Evolutionary conservation across 2,888 invertebrate species (phyloP), one percentile per base, ranked within the genome.

Genomic region (Girardia tigrina): DNA sequence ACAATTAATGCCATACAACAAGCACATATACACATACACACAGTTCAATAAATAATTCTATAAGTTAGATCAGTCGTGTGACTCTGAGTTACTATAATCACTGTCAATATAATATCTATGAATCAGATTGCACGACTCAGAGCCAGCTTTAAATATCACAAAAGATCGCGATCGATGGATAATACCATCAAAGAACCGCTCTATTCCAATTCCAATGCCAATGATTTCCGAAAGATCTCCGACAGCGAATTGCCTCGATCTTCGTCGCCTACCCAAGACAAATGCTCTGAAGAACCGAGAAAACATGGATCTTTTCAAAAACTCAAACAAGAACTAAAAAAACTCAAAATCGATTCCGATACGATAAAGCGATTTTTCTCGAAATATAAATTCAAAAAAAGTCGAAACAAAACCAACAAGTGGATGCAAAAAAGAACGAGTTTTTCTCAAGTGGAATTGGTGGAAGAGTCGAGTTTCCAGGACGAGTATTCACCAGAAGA

Each of bases 121-220:
- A 56, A 56, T 56, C 56, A 56, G 56, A 56, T 56, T 56, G 56
- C 56, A 56, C 56, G 56, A 56, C 56, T 56, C n/a, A 56, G 56
- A 56, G 56, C 56, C n/a, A 56, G 56, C 23, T 56, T 56, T 56
- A 56, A 56, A 56, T 12, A 12, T 56, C 56, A 56, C 23, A 56
- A 56, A 56, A 56, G 56, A 56, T 56, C 56, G n/a, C 4, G 56
- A 8, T 56, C 56, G n/a, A 56, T 56, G 56, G 56, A 56, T 56
- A 56, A 56, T 56, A 20, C 56, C 23, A 56, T 56, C n/a, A 56
- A 56, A 23, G 56, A 56, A n/a, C 56, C 56, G n/a, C 23, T 56
- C 20, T 56, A 56, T 16, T 56, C 23, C n/a, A 56, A 56, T 56
- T 8, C 16, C 36, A 56, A 4, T 23, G n/a, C 2, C n/a, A 23